Evolutionary conservation across 64 coral and sea anemone genomes (phyloP).

Genomic region (Platygyra sinensis): DNA sequence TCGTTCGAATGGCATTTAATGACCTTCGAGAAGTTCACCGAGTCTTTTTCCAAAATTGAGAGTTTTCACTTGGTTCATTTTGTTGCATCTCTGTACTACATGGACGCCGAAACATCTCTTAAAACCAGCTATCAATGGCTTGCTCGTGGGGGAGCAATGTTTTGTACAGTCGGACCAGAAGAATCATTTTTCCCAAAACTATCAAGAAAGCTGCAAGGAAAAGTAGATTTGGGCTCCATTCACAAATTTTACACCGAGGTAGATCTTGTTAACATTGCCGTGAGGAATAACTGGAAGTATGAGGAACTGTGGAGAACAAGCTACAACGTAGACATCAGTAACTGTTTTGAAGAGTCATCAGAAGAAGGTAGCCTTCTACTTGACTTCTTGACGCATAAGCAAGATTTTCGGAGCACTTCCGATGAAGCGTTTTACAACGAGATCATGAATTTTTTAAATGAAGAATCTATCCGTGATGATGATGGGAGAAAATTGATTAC

Average conservation of each 20-base stretch:
- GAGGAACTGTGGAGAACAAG: neutral
- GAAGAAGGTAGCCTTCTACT: conserved; percentile 39
- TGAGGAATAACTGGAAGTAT: conserved; percentile 52
- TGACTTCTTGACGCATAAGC: conserved; percentile 58
- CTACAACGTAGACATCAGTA: conserved; percentile 41
- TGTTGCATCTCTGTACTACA: conserved; percentile 36
- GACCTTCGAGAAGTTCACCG: neutral
- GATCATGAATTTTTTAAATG: conserved; percentile 44
- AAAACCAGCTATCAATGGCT: conserved; percentile 16
- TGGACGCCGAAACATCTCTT: conserved; percentile 48
- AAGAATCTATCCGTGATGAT: conserved; percentile 40
- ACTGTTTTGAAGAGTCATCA: conserved; percentile 49
- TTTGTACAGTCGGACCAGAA: conserved; percentile 25
- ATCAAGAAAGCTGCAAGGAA: conserved; percentile 30
- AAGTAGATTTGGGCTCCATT: conserved; percentile 29
- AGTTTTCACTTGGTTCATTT: conserved; percentile 4
- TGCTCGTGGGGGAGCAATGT: conserved; percentile 25
- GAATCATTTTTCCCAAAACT: conserved; percentile 56
- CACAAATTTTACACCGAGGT: conserved; percentile 46
- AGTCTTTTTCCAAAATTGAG: neutral
- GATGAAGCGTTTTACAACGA: neutral
- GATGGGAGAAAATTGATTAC: neutral
- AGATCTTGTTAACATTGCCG: conserved; percentile 5
- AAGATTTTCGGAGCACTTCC: conserved; percentile 43
- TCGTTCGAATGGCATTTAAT: neutral